phyloP scores from a whole-genome alignment of 30 jellyfish, hydroid and myxozoan species.

The Aurelia sp. region DNA sequence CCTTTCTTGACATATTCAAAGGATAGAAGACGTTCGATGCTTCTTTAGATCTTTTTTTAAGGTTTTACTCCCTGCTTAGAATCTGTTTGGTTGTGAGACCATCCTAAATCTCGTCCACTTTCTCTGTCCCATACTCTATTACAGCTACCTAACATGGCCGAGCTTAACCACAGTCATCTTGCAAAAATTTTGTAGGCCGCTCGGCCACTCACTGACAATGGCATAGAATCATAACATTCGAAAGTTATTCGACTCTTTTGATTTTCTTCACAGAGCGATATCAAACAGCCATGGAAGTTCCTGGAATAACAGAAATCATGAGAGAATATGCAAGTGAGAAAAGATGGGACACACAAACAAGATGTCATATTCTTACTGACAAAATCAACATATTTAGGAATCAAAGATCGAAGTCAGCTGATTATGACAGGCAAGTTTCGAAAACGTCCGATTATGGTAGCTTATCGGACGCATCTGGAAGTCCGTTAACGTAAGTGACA shows the following conservation, averaged over 20 bases:
- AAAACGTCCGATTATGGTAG: constrained; percentile 84
- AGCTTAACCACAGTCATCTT: too few relatives aligned
- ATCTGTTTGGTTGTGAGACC: too few relatives aligned
- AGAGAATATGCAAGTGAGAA: constrained; percentile 60
- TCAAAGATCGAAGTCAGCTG: constrained; percentile 50
- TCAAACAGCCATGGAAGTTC: constrained; percentile 78
- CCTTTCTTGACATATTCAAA: too few relatives aligned
- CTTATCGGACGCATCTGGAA: constrained; percentile 71
- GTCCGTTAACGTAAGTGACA: constrained; percentile 68
- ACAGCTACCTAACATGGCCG: too few relatives aligned
- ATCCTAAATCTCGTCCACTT: too few relatives aligned
- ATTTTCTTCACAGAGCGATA: constrained; percentile 47
- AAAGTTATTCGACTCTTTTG: neutral
- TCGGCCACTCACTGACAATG: too few relatives aligned
- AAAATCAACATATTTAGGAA: constrained; percentile 17
- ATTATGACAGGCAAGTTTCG: constrained; percentile 42
- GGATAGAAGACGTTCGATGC: too few relatives aligned
- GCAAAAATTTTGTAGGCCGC: too few relatives aligned
- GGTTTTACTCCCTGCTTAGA: too few relatives aligned
- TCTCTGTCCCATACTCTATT: too few relatives aligned
- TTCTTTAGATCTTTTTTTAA: too few relatives aligned
- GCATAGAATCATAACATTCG: too few relatives aligned
- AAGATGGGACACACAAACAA: constrained; percentile 61
- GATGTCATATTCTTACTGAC: constrained; percentile 52
- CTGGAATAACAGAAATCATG: constrained; percentile 57